These are phyloP conservation scores for Centruroides vittatus DNA, from an alignment of 1,140 invertebrate species.

Conservation along the genomic window DNA sequence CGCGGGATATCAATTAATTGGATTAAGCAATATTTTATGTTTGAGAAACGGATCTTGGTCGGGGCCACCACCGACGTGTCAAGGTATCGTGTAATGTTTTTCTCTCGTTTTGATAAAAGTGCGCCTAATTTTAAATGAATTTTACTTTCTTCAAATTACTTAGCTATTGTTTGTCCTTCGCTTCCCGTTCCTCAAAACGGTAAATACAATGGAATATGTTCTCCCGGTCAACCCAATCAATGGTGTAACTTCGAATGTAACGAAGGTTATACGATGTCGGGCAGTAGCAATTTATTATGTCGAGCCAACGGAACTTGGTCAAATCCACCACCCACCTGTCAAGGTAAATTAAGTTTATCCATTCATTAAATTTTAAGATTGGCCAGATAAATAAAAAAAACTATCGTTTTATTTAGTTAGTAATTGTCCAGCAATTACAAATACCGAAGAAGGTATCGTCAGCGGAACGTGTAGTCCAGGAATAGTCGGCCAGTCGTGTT, in stretches of 20 bases:
- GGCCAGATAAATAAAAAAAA: too few relatives aligned
- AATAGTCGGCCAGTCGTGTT: slow-evolving; percentile 4
- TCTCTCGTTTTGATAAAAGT: too few relatives aligned
- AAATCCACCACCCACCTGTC: slow-evolving; percentile 11
- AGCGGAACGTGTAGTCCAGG: slow-evolving; percentile 4
- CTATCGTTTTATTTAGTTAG: too few relatives aligned
- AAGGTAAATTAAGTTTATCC: background rate
- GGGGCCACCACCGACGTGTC: slow-evolving; percentile 2
- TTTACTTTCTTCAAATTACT: too few relatives aligned
- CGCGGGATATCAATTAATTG: slow-evolving; percentile 3
- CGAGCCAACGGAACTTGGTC: slow-evolving; percentile 31
- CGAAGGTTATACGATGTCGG: slow-evolving; percentile 29
- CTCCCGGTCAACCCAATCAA: slow-evolving; percentile 16
- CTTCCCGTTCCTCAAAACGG: background rate
- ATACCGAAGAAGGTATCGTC: background rate
- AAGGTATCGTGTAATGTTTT: background rate
- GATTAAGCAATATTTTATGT: slow-evolving; percentile 1
- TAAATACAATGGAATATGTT: background rate
- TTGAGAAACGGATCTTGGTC: slow-evolving; percentile 9
- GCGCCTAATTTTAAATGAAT: too few relatives aligned
- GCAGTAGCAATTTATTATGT: slow-evolving; percentile 29
- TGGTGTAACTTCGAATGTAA: slow-evolving; percentile 30
- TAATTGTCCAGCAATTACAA: too few relatives aligned
- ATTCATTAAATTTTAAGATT: too few relatives aligned
- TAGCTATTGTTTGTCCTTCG: background rate